These are phyloP conservation scores for Vespertilio murinus DNA, from an alignment of 2,797 vertebrate species.

Conservation along the genomic window DNA sequence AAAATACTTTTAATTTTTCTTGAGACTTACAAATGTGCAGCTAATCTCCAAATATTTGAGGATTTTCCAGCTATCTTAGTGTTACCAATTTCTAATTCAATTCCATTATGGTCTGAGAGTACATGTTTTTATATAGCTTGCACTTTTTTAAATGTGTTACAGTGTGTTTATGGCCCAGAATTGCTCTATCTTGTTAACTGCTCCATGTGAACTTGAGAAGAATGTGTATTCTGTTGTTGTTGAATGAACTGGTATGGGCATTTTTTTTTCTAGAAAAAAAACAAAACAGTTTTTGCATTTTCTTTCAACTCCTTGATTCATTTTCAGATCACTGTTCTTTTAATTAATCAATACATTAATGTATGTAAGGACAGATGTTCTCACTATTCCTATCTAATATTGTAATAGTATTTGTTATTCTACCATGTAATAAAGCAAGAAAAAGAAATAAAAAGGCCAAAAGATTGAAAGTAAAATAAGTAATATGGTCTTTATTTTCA, in stretches of 20 bases:
- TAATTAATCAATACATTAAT: slow-evolving; percentile 10
- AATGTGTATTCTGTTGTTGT: background rate
- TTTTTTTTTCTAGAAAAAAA: background rate
- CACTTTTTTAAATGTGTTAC: background rate
- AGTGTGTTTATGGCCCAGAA: background rate
- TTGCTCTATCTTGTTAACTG: background rate
- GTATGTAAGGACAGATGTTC: background rate
- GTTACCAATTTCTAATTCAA: background rate
- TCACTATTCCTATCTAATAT: background rate
- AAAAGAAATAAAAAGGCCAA: slow-evolving; percentile 14
- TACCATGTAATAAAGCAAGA: background rate
- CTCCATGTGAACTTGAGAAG: background rate
- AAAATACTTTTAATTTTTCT: slow-evolving; percentile 32
- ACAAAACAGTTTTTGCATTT: background rate
- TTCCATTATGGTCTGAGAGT: background rate
- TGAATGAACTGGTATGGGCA: background rate
- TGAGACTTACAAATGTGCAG: background rate
- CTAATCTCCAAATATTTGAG: background rate
- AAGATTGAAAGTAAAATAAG: background rate
- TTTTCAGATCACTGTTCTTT: slow-evolving; percentile 13
- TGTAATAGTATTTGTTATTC: background rate
- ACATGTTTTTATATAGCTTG: slow-evolving; percentile 17
- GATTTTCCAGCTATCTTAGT: background rate
- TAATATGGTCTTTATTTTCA: background rate
- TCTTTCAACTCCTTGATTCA: background rate